These are phyloP conservation scores for Toxostoma redivivum DNA, from an alignment of 2,113 vertebrate species.

Conservation along the genomic window DNA sequence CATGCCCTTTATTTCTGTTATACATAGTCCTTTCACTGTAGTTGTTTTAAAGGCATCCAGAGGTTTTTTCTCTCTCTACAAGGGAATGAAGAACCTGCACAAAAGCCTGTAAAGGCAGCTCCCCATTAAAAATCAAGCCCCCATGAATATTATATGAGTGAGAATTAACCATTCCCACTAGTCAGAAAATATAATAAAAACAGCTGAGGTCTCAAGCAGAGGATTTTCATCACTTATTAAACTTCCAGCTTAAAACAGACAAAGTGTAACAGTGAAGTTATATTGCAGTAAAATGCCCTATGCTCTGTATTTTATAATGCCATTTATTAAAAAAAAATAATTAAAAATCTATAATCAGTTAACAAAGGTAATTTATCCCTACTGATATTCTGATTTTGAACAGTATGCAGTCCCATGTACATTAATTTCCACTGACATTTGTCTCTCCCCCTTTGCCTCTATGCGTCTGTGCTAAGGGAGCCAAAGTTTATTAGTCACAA, in stretches of 20 bases:
- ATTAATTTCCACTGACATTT: slow-evolving; percentile 49
- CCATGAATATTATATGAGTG: slow-evolving; percentile 83
- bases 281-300: background rate
- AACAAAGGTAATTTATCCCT: slow-evolving; percentile 9
- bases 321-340: background rate
- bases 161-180: slow-evolving; percentile 67
- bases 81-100: background rate
- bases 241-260: background rate
- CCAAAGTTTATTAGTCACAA: slow-evolving; percentile 51
- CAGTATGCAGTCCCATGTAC: background rate
- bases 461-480: slow-evolving; percentile 17
- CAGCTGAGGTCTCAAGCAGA: slow-evolving; percentile 4
- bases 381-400: slow-evolving; percentile 43
- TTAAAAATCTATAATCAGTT: slow-evolving; percentile 25
- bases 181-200: slow-evolving; percentile 56
- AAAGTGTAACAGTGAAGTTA: background rate
- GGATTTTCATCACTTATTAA: slow-evolving; percentile 53
- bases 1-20: background rate
- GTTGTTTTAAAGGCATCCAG: background rate
- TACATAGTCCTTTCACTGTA: background rate
- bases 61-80: background rate
- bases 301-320: background rate
- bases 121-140: slow-evolving; percentile 78
- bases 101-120: slow-evolving; percentile 33
- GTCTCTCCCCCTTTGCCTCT: background rate